Conservation (phyloP, 1,140 invertebrate genomes). For the Eupeodes corollae region DNA sequence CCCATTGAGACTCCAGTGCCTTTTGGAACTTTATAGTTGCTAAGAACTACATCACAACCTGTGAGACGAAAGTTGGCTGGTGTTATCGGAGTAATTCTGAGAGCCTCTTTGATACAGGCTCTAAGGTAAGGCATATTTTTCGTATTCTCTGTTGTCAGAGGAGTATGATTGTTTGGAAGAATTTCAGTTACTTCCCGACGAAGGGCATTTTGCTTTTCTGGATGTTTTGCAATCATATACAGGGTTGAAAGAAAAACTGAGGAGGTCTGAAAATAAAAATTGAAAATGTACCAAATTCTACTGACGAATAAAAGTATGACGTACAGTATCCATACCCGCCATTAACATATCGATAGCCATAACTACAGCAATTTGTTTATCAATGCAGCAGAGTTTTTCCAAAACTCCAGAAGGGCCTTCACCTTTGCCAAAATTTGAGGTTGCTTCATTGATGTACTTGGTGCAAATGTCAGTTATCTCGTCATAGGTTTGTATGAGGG, state of each 20-base stretch:
- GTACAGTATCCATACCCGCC: conserved; percentile 65
- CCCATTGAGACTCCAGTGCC: conserved; percentile 43
- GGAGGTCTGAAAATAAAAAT: background rate
- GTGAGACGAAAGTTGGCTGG: conserved; percentile 40
- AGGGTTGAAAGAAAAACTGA: background rate
- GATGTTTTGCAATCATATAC: conserved; percentile 49
- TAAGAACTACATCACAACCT: conserved; percentile 43
- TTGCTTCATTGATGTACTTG: conserved; percentile 22
- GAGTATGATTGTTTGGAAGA: conserved; percentile 37
- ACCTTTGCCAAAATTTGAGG: conserved; percentile 25
- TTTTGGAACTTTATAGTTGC: conserved; percentile 49
- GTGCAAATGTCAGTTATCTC: conserved; percentile 26
- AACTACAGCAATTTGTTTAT: conserved; percentile 43
- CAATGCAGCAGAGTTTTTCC: conserved; percentile 42
- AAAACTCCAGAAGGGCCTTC: conserved; percentile 34
- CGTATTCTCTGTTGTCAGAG: conserved; percentile 43
- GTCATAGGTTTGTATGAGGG: conserved; percentile 41
- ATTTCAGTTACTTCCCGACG: conserved; percentile 47
- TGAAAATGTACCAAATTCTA: background rate
- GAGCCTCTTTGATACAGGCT: conserved; percentile 53
- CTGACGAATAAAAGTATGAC: too few relatives aligned
- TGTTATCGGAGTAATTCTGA: conserved; percentile 42
- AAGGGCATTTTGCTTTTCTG: conserved; percentile 52
- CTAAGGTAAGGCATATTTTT: conserved; percentile 48
- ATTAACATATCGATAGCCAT: conserved; percentile 64